phyloP scores from a whole-genome alignment of 2,113 vertebrate species.

The Myrmecophaga tridactyla region DNA sequence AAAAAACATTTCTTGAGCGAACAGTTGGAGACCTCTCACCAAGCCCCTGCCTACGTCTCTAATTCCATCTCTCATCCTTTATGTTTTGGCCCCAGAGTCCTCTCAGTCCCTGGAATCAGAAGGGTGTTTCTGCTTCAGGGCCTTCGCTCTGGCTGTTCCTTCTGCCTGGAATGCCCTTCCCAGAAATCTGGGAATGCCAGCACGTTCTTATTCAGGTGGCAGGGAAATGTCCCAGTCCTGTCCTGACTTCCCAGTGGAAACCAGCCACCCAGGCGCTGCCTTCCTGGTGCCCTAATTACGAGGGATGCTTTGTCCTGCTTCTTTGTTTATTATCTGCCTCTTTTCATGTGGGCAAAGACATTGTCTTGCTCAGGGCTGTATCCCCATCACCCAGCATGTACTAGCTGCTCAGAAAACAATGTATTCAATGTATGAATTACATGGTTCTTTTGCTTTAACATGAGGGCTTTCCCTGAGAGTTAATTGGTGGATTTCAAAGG shows the following conservation, averaged over 20 bases:
- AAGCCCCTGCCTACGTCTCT: too few species aligned
- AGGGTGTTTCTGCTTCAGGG: background rate
- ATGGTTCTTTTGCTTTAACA: background rate
- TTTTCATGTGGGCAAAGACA: fast-evolving
- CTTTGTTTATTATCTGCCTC: background rate
- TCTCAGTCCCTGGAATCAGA: background rate
- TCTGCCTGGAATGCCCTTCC: background rate
- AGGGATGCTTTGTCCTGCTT: background rate
- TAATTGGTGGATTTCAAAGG: background rate
- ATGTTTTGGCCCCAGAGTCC: background rate
- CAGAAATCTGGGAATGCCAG: background rate
- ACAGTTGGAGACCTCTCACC: too few species aligned
- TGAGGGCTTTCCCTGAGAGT: too few species aligned
- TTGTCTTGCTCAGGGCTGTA: background rate
- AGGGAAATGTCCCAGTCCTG: background rate
- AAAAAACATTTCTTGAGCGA: too few species aligned
- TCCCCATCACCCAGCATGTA: background rate
- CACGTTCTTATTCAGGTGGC: background rate
- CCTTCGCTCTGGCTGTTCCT: background rate
- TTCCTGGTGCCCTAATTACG: background rate
- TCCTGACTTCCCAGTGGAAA: background rate
- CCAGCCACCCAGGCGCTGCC: background rate
- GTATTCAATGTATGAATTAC: fast-evolving
- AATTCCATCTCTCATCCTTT: too few species aligned
- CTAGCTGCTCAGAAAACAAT: background rate